These are phyloP conservation scores for Bellardia pandia DNA, from an alignment of 2,888 invertebrate species.

Conservation along the genomic window DNA sequence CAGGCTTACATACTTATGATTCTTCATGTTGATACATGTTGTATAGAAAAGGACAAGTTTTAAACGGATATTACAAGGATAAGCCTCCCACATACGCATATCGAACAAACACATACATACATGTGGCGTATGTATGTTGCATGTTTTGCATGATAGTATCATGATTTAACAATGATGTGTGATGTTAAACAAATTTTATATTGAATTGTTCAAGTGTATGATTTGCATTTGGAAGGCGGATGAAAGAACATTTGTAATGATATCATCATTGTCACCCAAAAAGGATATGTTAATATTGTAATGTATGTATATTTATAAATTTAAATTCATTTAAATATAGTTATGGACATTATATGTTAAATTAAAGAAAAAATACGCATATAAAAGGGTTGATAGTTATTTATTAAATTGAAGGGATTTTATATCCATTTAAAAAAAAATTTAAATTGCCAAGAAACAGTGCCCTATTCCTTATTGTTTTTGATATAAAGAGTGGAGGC, in stretches of 20 bases:
- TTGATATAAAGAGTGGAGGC: too few relatives aligned
- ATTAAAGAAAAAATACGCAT: background rate
- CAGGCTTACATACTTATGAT: background rate
- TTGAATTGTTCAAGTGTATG: constrained; percentile 53
- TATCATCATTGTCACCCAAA: constrained; percentile 55
- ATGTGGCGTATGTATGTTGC: background rate
- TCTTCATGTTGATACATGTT: constrained; percentile 17
- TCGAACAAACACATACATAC: background rate
- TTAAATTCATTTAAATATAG: constrained; percentile 15
- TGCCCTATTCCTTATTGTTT: too few relatives aligned
- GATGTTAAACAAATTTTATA: constrained; percentile 40
- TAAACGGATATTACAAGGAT: constrained; percentile 77
- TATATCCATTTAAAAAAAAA: too few relatives aligned
- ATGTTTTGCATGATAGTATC: constrained; percentile 2
- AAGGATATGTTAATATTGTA: constrained; percentile 37
- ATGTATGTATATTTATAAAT: background rate
- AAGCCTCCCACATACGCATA: constrained; percentile 61
- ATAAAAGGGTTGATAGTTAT: background rate
- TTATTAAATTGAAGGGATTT: too few relatives aligned
- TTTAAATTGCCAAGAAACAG: too few relatives aligned
- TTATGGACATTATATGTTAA: constrained; percentile 25
- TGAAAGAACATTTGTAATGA: constrained; percentile 48
- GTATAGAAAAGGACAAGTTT: constrained; percentile 60
- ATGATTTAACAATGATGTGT: constrained; percentile 39
- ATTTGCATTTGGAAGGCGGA: constrained; percentile 53